Conservation (phyloP, 2,888 invertebrate species). For the Platerodrilus igneus region DNA sequence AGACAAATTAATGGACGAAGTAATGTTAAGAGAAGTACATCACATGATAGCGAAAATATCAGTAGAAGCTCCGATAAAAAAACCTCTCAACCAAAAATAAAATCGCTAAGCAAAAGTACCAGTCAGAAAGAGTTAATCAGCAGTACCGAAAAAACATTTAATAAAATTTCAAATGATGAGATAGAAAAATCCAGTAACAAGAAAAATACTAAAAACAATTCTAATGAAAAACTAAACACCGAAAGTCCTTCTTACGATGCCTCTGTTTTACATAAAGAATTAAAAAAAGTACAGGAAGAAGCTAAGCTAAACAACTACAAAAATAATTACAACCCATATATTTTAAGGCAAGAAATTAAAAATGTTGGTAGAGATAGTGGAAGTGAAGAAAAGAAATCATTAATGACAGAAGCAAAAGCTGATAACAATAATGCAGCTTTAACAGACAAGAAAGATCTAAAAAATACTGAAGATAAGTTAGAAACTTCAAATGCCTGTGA, state of each 20-base stretch:
- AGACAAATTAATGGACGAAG: conserved; percentile 12
- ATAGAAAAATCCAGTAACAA: too few species aligned
- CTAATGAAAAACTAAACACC: too few species aligned
- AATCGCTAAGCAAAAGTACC: not conserved
- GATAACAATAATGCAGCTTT: not conserved
- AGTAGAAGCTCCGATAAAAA: conserved; percentile 9
- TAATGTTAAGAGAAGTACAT: conserved; percentile 6
- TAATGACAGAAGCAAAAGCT: not conserved
- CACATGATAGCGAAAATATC: conserved; percentile 6
- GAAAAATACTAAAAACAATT: too few species aligned
- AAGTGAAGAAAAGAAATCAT: too few species aligned
- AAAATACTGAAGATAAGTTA: not conserved
- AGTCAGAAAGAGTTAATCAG: not conserved
- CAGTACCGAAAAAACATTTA: conserved; percentile 2
- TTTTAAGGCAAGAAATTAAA: conserved; percentile 29
- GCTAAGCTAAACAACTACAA: conserved; percentile 10
- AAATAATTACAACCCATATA: conserved; percentile 24
- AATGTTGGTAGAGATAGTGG: conserved; percentile 17
- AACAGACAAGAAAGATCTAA: conserved; percentile 5
- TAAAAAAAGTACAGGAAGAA: conserved; percentile 7
- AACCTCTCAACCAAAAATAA: conserved; percentile 1
- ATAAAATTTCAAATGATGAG: too few species aligned
- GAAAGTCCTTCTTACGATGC: conserved; percentile 7
- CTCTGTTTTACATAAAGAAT: conserved; percentile 3
- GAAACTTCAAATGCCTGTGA: not conserved